Percentiles rank a stretch among this genome's conserved stretches.
Conservation (phyloP, 2,113 vertebrate genomes). For the Oreotragus oreotragus region DNA sequence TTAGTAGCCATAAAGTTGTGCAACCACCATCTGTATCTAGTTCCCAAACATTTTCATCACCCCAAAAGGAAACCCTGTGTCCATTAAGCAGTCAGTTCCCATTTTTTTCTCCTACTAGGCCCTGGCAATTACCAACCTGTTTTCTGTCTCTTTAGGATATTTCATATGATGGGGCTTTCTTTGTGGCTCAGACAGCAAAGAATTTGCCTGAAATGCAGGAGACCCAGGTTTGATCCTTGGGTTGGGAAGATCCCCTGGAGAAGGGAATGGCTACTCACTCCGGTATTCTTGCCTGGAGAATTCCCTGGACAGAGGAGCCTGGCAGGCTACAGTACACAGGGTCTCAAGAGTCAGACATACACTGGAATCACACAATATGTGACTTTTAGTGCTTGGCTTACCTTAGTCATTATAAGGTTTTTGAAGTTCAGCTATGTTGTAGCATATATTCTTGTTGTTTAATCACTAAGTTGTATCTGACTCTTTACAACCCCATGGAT, state of each 20-base stretch:
- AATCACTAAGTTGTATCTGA: neutral
- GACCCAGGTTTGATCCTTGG: neutral
- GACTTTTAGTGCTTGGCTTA: neutral
- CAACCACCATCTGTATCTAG: neutral
- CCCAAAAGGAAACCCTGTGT: neutral
- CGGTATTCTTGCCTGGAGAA: neutral
- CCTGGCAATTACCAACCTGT: neutral
- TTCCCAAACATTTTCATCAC: neutral
- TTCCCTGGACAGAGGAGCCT: neutral
- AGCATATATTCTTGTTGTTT: neutral
- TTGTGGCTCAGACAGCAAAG: neutral
- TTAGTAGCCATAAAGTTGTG: neutral
- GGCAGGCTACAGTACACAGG: neutral
- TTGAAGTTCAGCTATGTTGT: neutral
- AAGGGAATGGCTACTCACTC: neutral
- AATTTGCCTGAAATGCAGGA: neutral
- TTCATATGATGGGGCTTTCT: neutral
- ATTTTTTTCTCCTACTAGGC: neutral
- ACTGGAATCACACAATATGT: neutral
- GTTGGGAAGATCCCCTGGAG: neutral
- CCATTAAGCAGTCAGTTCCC: neutral
- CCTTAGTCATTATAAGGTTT: neutral
- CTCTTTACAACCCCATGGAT: neutral
- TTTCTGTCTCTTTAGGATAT: neutral
- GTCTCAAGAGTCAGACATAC: neutral